phyloP scores from a whole-genome alignment of 2,113 vertebrate species.

The Sinocyclocheilus maitianheensis region DNA sequence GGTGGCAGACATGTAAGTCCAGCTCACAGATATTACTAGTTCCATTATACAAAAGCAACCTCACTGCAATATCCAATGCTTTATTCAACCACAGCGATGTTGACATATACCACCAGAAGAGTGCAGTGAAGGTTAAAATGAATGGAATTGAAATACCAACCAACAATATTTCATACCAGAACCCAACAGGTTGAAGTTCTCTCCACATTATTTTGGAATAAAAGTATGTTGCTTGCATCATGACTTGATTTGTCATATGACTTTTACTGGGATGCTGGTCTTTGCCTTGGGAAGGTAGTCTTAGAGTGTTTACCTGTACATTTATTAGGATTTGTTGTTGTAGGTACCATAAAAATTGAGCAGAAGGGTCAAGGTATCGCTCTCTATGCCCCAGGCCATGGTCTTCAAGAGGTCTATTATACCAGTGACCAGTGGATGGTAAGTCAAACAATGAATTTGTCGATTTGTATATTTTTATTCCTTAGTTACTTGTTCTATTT shows the following conservation, averaged over 20 bases:
- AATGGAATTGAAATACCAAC: conserved; percentile 61
- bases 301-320: background rate
- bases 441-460: background rate
- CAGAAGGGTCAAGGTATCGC: conserved; percentile 53
- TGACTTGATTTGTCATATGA: background rate
- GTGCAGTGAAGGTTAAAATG: conserved; percentile 54
- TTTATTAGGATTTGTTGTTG: background rate
- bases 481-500: too few species aligned
- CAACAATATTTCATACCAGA: conserved; percentile 59
- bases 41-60: accelerated
- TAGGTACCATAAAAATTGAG: conserved; percentile 62
- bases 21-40: background rate
- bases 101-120: conserved; percentile 53
- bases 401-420: conserved; percentile 69
- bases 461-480: too few species aligned
- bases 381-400: conserved; percentile 61
- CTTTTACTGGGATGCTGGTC: background rate
- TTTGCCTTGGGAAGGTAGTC: background rate
- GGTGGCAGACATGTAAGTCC: conserved; percentile 76
- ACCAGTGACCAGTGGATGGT: conserved; percentile 56
- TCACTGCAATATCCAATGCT: background rate
- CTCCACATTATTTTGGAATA: background rate
- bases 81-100: conserved; percentile 59
- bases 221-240: background rate
- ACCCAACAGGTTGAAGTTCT: conserved; percentile 58